Evolutionary conservation across 2,888 invertebrate genomes (phyloP).

Genomic region (Euspilapteryx auroguttella): DNA sequence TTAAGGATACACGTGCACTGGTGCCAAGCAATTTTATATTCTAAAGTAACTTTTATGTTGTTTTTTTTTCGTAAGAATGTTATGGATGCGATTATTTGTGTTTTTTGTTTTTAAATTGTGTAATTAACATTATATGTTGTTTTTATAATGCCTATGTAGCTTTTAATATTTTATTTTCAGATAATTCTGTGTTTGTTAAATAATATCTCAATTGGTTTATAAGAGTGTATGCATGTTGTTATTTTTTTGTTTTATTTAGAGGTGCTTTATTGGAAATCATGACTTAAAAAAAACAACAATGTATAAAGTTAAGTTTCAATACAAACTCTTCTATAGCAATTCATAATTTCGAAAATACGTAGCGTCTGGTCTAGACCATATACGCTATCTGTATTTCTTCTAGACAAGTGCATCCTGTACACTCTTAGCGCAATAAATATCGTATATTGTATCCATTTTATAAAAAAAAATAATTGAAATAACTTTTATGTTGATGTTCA

Average conservation of each 20-base stretch:
- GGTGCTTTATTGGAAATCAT: conserved; percentile 23
- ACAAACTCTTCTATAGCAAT: too few species aligned
- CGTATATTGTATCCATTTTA: too few species aligned
- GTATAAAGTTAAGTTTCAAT: too few species aligned
- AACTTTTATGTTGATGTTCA: too few species aligned
- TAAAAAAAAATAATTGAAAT: too few species aligned
- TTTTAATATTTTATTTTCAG: neutral
- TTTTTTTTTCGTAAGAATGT: conserved; percentile 33
- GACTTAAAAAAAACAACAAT: too few species aligned
- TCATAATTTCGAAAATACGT: too few species aligned
- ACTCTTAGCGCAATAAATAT: too few species aligned
- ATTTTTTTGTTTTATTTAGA: conserved; percentile 7
- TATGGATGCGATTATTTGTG: conserved; percentile 26
- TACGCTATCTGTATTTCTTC: too few species aligned
- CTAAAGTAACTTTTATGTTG: conserved; percentile 9
- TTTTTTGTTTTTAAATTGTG: neutral
- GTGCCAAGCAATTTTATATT: conserved; percentile 31
- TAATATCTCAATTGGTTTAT: neutral
- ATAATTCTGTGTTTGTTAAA: neutral
- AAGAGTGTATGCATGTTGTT: conserved; percentile 9
- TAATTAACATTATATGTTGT: neutral
- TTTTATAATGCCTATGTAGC: too few species aligned
- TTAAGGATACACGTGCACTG: conserved; percentile 21
- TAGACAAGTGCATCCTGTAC: too few species aligned
- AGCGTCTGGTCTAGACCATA: too few species aligned